Evolutionary conservation across 2,888 invertebrate genomes (phyloP), one percentile per base, ranked within the genome.

Genomic region (Volucella inflata): DNA sequence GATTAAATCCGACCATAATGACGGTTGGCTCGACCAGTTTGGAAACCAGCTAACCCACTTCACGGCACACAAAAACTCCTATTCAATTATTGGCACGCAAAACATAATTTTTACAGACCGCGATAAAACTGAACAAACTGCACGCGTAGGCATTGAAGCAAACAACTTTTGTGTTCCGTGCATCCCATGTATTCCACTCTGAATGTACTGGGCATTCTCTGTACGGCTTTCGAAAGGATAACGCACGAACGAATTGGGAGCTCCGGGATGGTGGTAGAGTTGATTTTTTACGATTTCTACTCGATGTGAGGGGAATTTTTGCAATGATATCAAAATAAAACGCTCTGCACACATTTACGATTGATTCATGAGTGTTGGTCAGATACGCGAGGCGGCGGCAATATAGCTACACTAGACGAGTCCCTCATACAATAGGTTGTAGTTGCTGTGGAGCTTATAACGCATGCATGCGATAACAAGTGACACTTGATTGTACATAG

Each of bases 1-100:
- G 30, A 4, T 68, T 70, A 46, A 72, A 64, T 74, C 62, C 36
- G 64, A 44, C 46, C 72, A 36, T 64, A 53, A 74, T 74, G n/a
- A 55, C 36, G 62, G 62, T 53, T 46, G 53, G 17, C 36, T 36
- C 30, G 30, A 30, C 30, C 30, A 30, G 30, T 30, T 4, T 1
- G 16, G 42, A 9, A 16, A 14, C 53, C 46, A 62, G 9, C 44
- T 53, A 53, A 57, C 10, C 50, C 40, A 40, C 46, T 53, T 59
- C 51, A 44, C 57, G 65, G 55, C 57, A 12, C 53, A 65, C 16
- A 48, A 64, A 55, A 38, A 40, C 60, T 50, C 30, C 16, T 42
- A 50, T 78, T 59, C 78, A 79, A 79, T 72, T 72, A 79, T 72
- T 72, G 79, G 44, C 72, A 65, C 64, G 57, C 51, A 65, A 46